These are phyloP conservation scores for Stegana nigrithorax DNA, from an alignment of 2,888 invertebrate species.

Conservation along the genomic window DNA sequence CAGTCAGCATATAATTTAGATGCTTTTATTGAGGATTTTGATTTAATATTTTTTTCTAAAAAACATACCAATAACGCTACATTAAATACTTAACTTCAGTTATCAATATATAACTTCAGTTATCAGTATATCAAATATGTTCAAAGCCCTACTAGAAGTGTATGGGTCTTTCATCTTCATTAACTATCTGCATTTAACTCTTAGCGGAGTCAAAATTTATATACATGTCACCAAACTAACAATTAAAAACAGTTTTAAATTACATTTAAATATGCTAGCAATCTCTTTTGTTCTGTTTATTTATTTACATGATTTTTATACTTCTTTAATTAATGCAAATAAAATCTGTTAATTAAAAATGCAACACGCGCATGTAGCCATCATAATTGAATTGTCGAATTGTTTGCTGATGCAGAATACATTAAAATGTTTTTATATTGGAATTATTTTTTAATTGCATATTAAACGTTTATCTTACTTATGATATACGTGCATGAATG, in stretches of 20 bases:
- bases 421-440: neutral
- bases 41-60: no score
- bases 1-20: no score
- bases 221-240: no score
- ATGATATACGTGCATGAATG: neutral
- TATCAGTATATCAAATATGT: no score
- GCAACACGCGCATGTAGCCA: constrained; percentile 30
- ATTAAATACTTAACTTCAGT: no score
- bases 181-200: no score
- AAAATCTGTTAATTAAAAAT: constrained; percentile 46
- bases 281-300: neutral
- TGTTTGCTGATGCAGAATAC: neutral
- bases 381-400: constrained; percentile 44
- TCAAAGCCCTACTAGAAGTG: no score
- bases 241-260: constrained; percentile 7
- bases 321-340: constrained; percentile 37
- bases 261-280: neutral
- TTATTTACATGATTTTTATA: neutral
- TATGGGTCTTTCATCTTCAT: no score
- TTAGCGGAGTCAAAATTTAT: no score
- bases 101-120: no score
- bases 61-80: no score
- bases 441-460: constrained; percentile 2
- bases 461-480: neutral
- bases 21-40: no score